Percentiles rank a stretch among this genome's conserved stretches.
phyloP scores from a whole-genome alignment of 2,113 vertebrate genomes.

The Gambusia affinis region DNA sequence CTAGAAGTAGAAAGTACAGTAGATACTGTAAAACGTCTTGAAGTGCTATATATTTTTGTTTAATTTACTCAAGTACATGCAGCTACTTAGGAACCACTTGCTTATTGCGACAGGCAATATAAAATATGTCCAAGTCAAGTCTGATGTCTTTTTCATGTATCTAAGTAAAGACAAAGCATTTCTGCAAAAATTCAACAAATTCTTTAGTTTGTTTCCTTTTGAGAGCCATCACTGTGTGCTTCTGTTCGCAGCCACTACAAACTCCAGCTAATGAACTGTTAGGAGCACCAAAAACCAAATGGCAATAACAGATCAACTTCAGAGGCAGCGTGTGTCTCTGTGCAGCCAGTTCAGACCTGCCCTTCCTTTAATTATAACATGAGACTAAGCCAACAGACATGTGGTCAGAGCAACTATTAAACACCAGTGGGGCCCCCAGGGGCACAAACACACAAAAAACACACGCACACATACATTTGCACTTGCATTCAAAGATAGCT shows the following conservation, averaged over 20 bases:
- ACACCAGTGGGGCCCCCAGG: slow-evolving; percentile 50
- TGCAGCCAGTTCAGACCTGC: slow-evolving; percentile 84
- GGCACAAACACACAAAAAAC: slow-evolving; percentile 20
- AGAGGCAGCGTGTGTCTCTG: slow-evolving; percentile 57
- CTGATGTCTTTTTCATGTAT: too few relatives aligned
- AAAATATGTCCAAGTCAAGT: too few relatives aligned
- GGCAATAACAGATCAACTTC: slow-evolving; percentile 69
- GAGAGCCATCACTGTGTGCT: slow-evolving; percentile 9
- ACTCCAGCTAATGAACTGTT: slow-evolving; percentile 50
- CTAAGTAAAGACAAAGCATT: background rate
- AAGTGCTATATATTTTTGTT: too few relatives aligned
- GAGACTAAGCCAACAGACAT: slow-evolving; percentile 79
- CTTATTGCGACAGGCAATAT: too few relatives aligned
- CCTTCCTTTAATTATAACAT: slow-evolving; percentile 84
- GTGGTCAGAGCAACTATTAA: slow-evolving; percentile 84
- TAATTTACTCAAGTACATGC: too few relatives aligned
- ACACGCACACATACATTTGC: background rate
- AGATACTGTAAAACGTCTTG: too few relatives aligned
- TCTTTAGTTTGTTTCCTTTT: slow-evolving; percentile 6
- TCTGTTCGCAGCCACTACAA: slow-evolving; percentile 22
- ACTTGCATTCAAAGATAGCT: slow-evolving; percentile 1
- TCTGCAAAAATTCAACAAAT: background rate
- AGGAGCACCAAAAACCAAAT: slow-evolving; percentile 51
- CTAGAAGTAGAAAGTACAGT: too few relatives aligned
- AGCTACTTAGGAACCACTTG: too few relatives aligned